These are phyloP conservation scores for Ctenodactylus gundi DNA, from an alignment of 2,113 vertebrate genomes.

Conservation along the genomic window DNA sequence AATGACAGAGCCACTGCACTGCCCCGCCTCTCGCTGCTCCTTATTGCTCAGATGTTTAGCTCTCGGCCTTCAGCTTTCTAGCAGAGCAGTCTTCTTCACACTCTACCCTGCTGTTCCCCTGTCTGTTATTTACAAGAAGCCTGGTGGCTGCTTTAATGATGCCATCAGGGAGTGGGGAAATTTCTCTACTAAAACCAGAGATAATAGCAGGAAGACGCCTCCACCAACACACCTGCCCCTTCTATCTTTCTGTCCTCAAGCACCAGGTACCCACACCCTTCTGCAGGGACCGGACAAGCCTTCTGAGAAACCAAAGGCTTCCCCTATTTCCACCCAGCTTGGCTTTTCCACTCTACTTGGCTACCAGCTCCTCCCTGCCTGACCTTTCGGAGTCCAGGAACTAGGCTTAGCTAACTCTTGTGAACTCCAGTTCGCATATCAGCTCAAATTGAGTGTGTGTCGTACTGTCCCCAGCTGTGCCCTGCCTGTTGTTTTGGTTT, in stretches of 20 bases:
- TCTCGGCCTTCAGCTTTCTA: slow-evolving; percentile 10
- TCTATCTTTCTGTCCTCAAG: neutral
- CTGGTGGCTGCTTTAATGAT: slow-evolving; percentile 42
- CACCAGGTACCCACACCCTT: neutral
- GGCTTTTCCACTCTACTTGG: neutral
- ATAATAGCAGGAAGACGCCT: slow-evolving; percentile 10
- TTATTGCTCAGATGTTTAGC: neutral
- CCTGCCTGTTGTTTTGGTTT: slow-evolving; percentile 24
- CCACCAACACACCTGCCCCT: neutral
- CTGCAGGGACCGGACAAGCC: neutral
- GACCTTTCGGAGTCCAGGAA: slow-evolving; percentile 6
- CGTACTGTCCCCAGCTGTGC: neutral
- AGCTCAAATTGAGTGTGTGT: slow-evolving; percentile 39
- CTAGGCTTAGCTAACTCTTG: slow-evolving; percentile 36
- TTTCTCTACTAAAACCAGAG: slow-evolving; percentile 24
- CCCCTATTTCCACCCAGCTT: neutral
- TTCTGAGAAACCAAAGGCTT: neutral
- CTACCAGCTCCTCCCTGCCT: neutral
- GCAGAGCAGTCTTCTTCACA: neutral
- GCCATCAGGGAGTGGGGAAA: neutral
- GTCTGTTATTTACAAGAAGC: slow-evolving; percentile 13
- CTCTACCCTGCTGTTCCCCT: slow-evolving; percentile 11
- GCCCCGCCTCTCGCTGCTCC: neutral
- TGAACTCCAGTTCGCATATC: slow-evolving; percentile 22
- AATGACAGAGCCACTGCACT: neutral